These are phyloP conservation scores for Phaethornis superciliosus DNA, from an alignment of 2,113 vertebrate species.

Conservation along the genomic window DNA sequence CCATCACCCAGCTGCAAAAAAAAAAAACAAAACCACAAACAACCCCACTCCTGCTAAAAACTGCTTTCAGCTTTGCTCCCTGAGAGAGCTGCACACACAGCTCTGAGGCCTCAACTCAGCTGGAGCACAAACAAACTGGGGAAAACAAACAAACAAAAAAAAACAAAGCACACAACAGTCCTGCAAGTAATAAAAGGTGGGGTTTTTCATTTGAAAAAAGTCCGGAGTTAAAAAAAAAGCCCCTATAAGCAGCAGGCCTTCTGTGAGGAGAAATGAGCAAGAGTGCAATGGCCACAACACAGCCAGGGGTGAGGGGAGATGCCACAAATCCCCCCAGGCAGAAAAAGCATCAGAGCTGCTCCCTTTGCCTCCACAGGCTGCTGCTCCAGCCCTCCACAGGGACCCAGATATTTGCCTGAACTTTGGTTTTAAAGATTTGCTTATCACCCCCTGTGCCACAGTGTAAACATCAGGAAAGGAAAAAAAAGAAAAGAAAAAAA, in stretches of 20 bases:
- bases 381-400: neutral
- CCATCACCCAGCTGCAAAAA: neutral
- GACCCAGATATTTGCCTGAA: neutral
- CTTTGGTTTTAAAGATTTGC: slow-evolving; percentile 18
- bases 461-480: neutral
- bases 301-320: neutral
- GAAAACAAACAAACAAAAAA: too few species aligned
- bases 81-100: neutral
- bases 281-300: rapidly evolving
- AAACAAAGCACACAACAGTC: rapidly evolving
- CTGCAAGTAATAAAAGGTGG: neutral
- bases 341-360: neutral
- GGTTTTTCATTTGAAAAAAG: neutral
- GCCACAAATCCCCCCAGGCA: neutral
- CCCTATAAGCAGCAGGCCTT: neutral
- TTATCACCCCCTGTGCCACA: neutral
- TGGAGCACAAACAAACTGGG: neutral
- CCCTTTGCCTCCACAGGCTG: neutral
- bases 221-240: neutral
- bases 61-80: neutral
- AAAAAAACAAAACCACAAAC: too few species aligned
- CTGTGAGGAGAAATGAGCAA: rapidly evolving
- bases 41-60: rapidly evolving
- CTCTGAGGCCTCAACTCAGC: rapidly evolving
- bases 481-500: neutral